Evolutionary conservation across 1,140 invertebrate genomes (phyloP), one percentile per base, ranked within the genome.

Genomic region (Chymomyza costata): DNA sequence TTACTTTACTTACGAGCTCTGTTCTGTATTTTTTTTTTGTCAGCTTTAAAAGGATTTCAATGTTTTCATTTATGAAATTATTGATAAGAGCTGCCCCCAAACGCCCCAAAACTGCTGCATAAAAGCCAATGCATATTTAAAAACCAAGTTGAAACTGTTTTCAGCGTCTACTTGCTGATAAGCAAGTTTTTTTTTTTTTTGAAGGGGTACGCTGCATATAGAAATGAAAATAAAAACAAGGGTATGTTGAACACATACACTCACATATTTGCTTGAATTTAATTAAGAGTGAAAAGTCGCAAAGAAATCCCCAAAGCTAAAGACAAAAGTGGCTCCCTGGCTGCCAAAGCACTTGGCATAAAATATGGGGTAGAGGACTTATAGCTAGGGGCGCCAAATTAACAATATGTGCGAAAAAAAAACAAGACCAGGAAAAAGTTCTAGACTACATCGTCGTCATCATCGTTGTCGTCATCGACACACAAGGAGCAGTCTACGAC

Each of bases 51-150:
- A 80, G 73, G 73, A 80, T 80, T 80, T 80, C 73, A 80, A 48
- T 80, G 73, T 80, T 63, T 57, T 59, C 63, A 71, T 78, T 78
- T 78, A 78, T 78, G 73, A 78, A 78, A 68, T 78, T 78, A 78
- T 78, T 80, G 73, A 78, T 78, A 78, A 78, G 73, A 50, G 66
- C 35, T n/a, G 52, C 34, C 25, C 17, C 7, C 38, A 35, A 39
- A 46, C 53, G 44, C 47, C 47, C 50, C 47, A 64, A 67, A 55
- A 54, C 49, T 39, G 59, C 35, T 58, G 41, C 40, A 45, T 48
- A 40, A 41, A 38, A 43, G 52, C 37, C 56, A 15, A 74, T 74
- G 60, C 71, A 76, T 74, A 76, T 69, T 65, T 70, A 54, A 46
- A 47, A 57, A 54, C 35, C 43, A n/a, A n/a, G 38, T 8, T 21